These are phyloP conservation scores for Theristus sp. DNA, from an alignment of 2,888 invertebrate genomes.

Conservation along the genomic window DNA sequence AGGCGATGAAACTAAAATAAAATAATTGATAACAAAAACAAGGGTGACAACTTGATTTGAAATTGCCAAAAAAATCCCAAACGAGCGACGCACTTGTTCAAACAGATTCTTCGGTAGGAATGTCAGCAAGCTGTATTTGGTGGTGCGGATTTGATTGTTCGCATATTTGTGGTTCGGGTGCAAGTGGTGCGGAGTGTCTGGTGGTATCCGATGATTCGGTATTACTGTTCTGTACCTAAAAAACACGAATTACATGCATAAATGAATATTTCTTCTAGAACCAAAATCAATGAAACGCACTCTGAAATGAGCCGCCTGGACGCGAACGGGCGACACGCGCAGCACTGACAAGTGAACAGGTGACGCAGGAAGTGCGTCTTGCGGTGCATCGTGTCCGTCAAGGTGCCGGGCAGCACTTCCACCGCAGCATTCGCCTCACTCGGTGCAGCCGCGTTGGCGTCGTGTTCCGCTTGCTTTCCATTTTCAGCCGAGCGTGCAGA, in stretches of 20 bases:
- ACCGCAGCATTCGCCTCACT: no score
- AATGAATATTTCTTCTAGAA: not conserved
- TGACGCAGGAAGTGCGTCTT: not conserved
- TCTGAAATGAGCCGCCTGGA: no score
- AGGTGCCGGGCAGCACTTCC: no score
- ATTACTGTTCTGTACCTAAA: conserved; percentile 42
- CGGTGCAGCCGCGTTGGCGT: no score
- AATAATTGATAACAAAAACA: not conserved
- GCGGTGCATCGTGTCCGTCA: not conserved
- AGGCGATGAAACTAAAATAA: conserved; percentile 77
- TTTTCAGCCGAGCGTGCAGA: no score
- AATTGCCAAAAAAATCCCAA: not conserved
- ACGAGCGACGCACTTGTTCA: no score
- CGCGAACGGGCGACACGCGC: not conserved
- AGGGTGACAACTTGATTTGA: not conserved
- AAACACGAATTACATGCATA: no score
- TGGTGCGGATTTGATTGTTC: conserved; percentile 68
- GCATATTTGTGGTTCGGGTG: conserved; percentile 57
- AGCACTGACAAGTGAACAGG: not conserved
- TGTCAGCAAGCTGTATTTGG: conserved; percentile 77
- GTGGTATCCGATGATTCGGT: conserved; percentile 65
- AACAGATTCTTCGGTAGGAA: conserved; percentile 86
- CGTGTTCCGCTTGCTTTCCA: no score
- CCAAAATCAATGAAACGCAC: no score
- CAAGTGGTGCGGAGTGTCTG: conserved; percentile 54